Evolutionary conservation across 2,888 invertebrate species (phyloP), one percentile per base, ranked within the genome.

Genomic region (Stenurella melanura): DNA sequence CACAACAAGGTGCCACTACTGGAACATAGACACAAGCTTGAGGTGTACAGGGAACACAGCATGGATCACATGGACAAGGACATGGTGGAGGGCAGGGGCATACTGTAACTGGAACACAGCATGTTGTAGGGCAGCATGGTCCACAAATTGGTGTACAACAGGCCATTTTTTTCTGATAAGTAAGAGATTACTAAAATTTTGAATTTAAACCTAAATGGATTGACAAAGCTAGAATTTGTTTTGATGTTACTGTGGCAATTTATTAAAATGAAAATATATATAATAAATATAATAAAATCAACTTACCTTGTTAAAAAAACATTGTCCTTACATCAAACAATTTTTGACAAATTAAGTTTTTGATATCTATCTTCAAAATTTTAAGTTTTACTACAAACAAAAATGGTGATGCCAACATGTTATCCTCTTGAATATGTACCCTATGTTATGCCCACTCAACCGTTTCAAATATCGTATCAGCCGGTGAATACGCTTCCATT

Each of bases 1-100:
- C 50, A 75, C 77, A 80, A 60, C 78, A 80, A 10, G 82, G 81
- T 4, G 75, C 74, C 26, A 81, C 80, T 12, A 81, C 80, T 18
- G 81, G 81, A 9, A 81, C 82, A 68, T 78, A 80, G 10, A 78
- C 80, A 63, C 82, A 82, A 2, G 81, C 81, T 38, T 81, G 78
- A 26, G 80, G 80, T 15, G 73, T 74, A 71, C 81, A 82, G 1
- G 82, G 80, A 10, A 79, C 80, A 42, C 72, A 69, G 56, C 72
- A 69, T 5, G 78, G 74, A 38, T 72, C 74, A 67, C 73, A 72
- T n/a, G 72, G 72, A 50, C 64, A 73, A 17, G 73, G 64, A 42
- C 74, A 71, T 10, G 81, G 78, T 17, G 80, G 78, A 19, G 78
- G 78, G 73, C 79, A 76, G 11, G 81, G 81, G 70, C 79, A 80